phyloP scores from a whole-genome alignment of 23 tunicate species.

The Botrylloides violaceus region DNA sequence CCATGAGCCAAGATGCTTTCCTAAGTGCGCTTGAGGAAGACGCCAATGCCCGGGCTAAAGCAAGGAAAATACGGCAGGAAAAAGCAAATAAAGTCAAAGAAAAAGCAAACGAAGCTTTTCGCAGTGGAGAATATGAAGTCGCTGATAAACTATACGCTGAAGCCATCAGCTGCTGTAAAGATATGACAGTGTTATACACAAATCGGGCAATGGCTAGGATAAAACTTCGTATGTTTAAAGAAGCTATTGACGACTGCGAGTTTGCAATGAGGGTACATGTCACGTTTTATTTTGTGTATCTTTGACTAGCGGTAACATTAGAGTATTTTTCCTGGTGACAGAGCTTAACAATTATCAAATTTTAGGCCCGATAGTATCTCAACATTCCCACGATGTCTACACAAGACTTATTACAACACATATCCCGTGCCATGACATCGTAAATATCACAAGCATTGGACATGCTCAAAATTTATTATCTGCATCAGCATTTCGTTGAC shows the following conservation, averaged over 20 bases:
- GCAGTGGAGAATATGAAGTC: slow-evolving; percentile 24
- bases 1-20: slow-evolving; percentile 52
- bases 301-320: neutral
- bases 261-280: slow-evolving; percentile 47
- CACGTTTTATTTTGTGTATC: neutral
- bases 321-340: too few relatives aligned
- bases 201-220: slow-evolving; percentile 73
- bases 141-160: slow-evolving; percentile 57
- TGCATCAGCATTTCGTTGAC: too few relatives aligned
- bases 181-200: slow-evolving; percentile 65
- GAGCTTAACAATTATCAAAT: too few relatives aligned
- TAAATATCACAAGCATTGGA: too few relatives aligned
- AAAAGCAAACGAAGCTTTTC: slow-evolving; percentile 57
- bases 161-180: slow-evolving; percentile 57
- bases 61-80: slow-evolving; percentile 63
- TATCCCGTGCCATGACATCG: too few relatives aligned
- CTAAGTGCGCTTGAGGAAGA: slow-evolving; percentile 64
- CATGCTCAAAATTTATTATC: too few relatives aligned
- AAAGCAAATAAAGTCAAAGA: slow-evolving; percentile 64
- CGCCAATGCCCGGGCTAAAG: slow-evolving; percentile 45
- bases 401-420: too few relatives aligned
- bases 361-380: too few relatives aligned
- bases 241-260: slow-evolving; percentile 78
- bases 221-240: slow-evolving; percentile 41
- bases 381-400: too few relatives aligned